Evolutionary conservation across 2,113 vertebrate species (phyloP).

Genomic region (Psilopogon haemacephalus): DNA sequence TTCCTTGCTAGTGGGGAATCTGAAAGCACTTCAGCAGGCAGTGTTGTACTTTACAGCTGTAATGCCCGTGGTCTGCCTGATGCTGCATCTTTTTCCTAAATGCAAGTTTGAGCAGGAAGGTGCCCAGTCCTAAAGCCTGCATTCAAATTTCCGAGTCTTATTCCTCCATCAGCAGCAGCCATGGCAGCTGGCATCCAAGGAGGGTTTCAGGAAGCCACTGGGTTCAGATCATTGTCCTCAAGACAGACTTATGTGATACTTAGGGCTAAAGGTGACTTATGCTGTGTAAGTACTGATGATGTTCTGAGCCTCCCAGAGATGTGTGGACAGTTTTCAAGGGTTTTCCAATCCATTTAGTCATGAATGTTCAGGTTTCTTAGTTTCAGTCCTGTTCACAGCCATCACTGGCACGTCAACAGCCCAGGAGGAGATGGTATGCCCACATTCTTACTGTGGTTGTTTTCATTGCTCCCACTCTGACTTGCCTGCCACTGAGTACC

Average conservation of each 20-base stretch:
- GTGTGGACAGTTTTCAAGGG: neutral
- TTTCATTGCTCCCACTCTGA: rapidly evolving
- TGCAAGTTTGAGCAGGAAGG: neutral
- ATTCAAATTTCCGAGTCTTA: neutral
- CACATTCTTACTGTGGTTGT: neutral
- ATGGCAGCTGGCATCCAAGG: neutral
- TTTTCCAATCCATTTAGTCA: neutral
- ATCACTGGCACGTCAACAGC: neutral
- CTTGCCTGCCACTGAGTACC: neutral
- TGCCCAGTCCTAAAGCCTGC: neutral
- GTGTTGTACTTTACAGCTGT: neutral
- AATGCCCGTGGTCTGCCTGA: neutral
- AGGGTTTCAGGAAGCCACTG: neutral
- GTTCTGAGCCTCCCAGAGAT: neutral
- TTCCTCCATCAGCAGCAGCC: neutral
- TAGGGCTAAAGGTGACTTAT: neutral
- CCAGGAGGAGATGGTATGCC: neutral
- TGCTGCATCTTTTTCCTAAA: neutral
- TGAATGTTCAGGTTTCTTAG: neutral
- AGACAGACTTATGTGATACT: neutral
- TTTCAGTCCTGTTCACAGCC: neutral
- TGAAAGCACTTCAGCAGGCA: neutral
- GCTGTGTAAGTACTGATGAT: neutral
- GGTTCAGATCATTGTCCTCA: neutral
- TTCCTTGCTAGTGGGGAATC: neutral